Evolutionary conservation across 2,797 vertebrate species (phyloP), one percentile per base, ranked within the genome.

Genomic region (Clarias pachynema): DNA sequence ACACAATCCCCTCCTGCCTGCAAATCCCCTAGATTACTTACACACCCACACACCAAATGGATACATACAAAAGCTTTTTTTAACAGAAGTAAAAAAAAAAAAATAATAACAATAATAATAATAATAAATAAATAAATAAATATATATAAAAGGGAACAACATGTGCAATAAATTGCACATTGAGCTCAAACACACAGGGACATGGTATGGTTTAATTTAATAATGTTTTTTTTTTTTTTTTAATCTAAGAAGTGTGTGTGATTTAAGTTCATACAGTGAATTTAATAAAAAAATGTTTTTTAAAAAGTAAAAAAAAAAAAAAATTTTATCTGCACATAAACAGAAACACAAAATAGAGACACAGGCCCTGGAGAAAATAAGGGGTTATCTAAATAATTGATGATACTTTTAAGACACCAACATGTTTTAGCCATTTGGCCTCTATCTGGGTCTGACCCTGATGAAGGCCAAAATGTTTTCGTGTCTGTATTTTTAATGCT

Each of bases 21-120:
- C 78, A 49, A 65, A 81, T n/a, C 68, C 57, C 66, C 66, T 31
- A 72, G 69, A 40, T 74, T 74, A 85, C 57, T 59, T 34, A 44
- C 59, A 57, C 59, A 65, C 78, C 68, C 79, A 62, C 59, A 37
- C 22, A 60, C 40, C 57, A 81, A 81, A 56, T 24, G 40, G 84
- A 72, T 24, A 72, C 29, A 59, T 10, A 18, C 34, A 77, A 77
- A 34, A 3, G 29, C 29, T 74, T 22, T 57, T 31, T 15, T 40
- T 40, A 24, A 72, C 12, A n/a, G 22, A 12, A 44, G 44, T 10
- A 10, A 44, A 44, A 44, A 10, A 18, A 44, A 49, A 44, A 5
- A 72, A 6, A n/a, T n/a, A n/a, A n/a, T n/a, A n/a, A n/a, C n/a
- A 15, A n/a, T 6, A 2, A 72, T 40, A 75, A 5, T 56, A 31